Evolutionary conservation across 2,888 invertebrate species (phyloP).

Genomic region (Callinectes sapidus): DNA sequence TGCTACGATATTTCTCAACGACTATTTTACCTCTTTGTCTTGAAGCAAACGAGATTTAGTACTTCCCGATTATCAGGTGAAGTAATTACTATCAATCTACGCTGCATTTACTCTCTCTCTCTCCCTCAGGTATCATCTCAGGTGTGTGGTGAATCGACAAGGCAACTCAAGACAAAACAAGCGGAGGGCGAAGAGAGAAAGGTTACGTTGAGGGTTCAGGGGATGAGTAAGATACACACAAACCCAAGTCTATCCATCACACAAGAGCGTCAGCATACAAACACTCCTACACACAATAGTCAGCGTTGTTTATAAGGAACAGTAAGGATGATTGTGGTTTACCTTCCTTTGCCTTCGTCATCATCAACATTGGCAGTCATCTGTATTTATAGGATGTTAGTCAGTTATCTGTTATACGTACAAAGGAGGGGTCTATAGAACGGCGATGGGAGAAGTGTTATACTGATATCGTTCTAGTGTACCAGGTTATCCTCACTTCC

Average conservation of each 20-base stretch:
- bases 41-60: neutral
- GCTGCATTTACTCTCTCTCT: neutral
- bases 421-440: neutral
- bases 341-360: neutral
- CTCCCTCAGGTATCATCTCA: neutral
- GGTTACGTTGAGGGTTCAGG: neutral
- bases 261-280: neutral
- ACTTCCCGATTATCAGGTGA: neutral
- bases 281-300: neutral
- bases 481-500: neutral
- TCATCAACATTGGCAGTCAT: slow-evolving; percentile 4
- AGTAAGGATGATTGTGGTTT: neutral
- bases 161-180: neutral
- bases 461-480: neutral
- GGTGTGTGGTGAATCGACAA: neutral
- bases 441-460: too few species aligned
- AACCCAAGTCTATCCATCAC: neutral
- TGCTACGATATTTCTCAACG: neutral
- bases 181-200: neutral
- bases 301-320: slow-evolving; percentile 11
- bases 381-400: neutral
- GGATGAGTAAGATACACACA: neutral
- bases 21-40: neutral
- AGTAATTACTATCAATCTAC: neutral
- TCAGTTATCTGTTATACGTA: neutral